phyloP scores from a whole-genome alignment of 2,797 vertebrate species.

The Paedocypris micromegethes region DNA sequence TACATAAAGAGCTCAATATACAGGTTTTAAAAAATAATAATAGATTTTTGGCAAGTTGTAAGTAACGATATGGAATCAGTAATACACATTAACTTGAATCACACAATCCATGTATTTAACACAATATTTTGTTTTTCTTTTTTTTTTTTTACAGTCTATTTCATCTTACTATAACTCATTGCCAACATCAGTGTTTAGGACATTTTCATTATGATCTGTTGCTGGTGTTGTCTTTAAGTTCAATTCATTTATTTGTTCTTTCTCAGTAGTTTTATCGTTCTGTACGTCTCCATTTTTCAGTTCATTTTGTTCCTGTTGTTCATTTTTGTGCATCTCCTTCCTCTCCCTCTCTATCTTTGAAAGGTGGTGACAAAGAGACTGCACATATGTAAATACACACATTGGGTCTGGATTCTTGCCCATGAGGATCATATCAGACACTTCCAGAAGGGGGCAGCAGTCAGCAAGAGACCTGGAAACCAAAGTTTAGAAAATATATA shows the following conservation, averaged over 20 bases:
- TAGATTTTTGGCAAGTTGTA: too few relatives aligned
- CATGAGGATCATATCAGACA: conserved; percentile 96
- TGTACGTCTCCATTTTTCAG: conserved; percentile 43
- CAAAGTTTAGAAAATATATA: not conserved
- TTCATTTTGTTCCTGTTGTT: conserved; percentile 14
- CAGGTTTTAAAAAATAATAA: too few relatives aligned
- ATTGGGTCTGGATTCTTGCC: conserved; percentile 90
- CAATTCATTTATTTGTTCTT: conserved; percentile 42
- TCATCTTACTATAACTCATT: conserved; percentile 23
- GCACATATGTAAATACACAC: conserved; percentile 97
- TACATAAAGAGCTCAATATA: too few relatives aligned
- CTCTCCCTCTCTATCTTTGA: conserved; percentile 88
- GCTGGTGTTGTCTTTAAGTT: conserved; percentile 7
- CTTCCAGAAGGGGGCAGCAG: conserved; percentile 93
- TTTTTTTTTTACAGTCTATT: conserved; percentile 18
- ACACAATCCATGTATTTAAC: too few relatives aligned
- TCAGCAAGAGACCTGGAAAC: conserved; percentile 79
- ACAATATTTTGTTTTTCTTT: not conserved
- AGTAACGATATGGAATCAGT: too few relatives aligned
- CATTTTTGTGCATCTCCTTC: conserved; percentile 58
- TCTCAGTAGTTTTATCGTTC: conserved; percentile 6
- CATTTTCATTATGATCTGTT: conserved; percentile 30
- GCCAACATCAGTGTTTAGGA: conserved; percentile 14
- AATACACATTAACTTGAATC: too few relatives aligned
- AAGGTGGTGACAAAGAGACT: conserved; percentile 92